Evolutionary conservation across 1,140 invertebrate genomes (phyloP).

Genomic region (Hyposmocoma kahamanoa): DNA sequence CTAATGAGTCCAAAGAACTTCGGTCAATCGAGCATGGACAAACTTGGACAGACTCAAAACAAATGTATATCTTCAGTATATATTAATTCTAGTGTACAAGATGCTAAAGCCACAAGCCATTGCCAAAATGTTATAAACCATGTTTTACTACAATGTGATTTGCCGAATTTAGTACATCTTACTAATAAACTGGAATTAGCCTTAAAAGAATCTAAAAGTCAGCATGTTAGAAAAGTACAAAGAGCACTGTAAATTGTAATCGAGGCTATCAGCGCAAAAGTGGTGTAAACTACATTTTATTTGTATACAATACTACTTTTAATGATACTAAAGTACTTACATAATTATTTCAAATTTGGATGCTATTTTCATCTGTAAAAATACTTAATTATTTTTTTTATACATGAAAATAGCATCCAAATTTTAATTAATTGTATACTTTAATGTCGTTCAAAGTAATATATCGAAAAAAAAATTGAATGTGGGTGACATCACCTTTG

Average conservation of each 20-base stretch:
- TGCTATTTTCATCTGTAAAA: too few relatives aligned
- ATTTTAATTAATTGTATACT: too few relatives aligned
- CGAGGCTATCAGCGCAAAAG: too few relatives aligned
- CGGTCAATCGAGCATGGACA: conserved; percentile 21
- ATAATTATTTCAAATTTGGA: too few relatives aligned
- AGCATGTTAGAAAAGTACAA: conserved; percentile 66
- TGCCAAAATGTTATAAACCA: conserved; percentile 56
- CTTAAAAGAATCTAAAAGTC: conserved; percentile 64
- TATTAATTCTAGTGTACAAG: conserved; percentile 39
- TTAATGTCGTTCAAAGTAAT: too few relatives aligned
- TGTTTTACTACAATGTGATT: conserved; percentile 54
- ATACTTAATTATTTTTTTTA: too few relatives aligned
- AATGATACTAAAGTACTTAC: too few relatives aligned
- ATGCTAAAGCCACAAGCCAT: conserved; percentile 51
- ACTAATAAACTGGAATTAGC: conserved; percentile 62
- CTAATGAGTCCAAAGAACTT: conserved; percentile 44
- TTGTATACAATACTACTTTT: too few relatives aligned
- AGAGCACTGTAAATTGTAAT: conserved; percentile 62
- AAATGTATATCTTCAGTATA: conserved; percentile 18
- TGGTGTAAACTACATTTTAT: too few relatives aligned
- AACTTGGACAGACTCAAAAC: conserved; percentile 13
- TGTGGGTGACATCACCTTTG: too few relatives aligned
- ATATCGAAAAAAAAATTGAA: too few relatives aligned
- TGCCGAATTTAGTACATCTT: conserved; percentile 62
- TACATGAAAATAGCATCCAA: too few relatives aligned